These are phyloP conservation scores for Cyphomyrus plagiostoma DNA, from an alignment of 2,113 vertebrate genomes.

Conservation along the genomic window DNA sequence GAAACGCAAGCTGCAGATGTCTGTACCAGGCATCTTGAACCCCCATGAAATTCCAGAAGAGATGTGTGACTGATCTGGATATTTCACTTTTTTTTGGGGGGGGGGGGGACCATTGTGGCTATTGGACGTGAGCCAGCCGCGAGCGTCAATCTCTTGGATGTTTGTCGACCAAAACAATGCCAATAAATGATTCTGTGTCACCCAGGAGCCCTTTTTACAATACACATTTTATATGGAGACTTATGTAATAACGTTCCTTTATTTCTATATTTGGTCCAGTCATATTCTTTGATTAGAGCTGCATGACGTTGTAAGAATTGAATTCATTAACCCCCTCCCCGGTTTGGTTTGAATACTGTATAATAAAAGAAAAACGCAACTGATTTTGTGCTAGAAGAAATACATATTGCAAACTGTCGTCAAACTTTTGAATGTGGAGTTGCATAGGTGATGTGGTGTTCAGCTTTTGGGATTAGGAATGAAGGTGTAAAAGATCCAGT, in stretches of 20 bases:
- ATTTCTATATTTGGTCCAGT: constrained; percentile 67
- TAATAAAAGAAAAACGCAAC: constrained; percentile 31
- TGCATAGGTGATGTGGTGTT: constrained; percentile 47
- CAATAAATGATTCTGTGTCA: constrained; percentile 83
- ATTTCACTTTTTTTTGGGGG: constrained; percentile 2
- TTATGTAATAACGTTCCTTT: constrained; percentile 78
- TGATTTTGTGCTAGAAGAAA: constrained; percentile 43
- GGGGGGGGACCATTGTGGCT: constrained; percentile 47
- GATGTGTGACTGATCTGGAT: constrained; percentile 82
- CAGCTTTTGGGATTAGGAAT: constrained; percentile 45
- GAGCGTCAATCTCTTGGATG: constrained; percentile 75
- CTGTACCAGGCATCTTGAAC: constrained; percentile 94
- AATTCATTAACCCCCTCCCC: constrained; percentile 27
- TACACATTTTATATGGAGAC: constrained; percentile 80
- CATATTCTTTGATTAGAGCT: constrained; percentile 71
- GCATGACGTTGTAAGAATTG: constrained; percentile 66
- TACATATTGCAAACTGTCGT: constrained; percentile 61
- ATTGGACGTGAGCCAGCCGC: constrained; percentile 60
- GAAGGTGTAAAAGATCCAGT: constrained; percentile 21
- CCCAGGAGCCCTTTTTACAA: constrained; percentile 73
- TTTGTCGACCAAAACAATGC: constrained; percentile 92
- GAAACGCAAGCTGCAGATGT: constrained; percentile 95
- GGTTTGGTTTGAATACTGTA: constrained; percentile 55
- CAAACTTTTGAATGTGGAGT: constrained; percentile 66
- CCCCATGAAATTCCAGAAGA: constrained; percentile 97